phyloP scores from a whole-genome alignment of 2,113 vertebrate species.

The Bambusicola thoracicus region DNA sequence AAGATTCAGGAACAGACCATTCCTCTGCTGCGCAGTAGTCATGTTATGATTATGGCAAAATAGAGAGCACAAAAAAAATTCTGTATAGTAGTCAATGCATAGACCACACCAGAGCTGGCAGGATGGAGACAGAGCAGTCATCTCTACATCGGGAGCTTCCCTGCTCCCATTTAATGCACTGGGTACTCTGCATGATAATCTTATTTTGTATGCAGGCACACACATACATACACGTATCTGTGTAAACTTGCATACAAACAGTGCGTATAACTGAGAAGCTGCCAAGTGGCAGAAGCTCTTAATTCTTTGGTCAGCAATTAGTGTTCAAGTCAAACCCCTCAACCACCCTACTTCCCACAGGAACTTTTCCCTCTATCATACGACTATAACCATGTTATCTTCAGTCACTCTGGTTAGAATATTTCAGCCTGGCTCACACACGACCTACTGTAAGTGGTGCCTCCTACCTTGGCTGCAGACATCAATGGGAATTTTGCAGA shows the following conservation, averaged over 20 bases:
- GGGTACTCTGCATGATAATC: background rate
- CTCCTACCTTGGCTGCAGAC: background rate
- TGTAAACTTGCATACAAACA: background rate
- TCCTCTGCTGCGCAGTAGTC: background rate
- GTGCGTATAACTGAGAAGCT: background rate
- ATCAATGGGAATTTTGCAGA: background rate
- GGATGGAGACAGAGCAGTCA: background rate
- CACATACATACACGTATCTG: accelerated
- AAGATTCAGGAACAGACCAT: background rate
- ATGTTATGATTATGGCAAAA: background rate
- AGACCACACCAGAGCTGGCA: background rate
- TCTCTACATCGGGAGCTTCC: background rate
- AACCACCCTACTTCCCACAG: background rate
- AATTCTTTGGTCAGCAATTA: background rate
- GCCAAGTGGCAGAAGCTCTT: background rate
- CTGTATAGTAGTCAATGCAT: background rate
- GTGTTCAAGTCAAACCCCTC: background rate
- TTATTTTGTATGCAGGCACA: accelerated
- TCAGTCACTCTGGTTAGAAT: background rate
- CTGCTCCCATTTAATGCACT: background rate
- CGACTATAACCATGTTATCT: background rate
- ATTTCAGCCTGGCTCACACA: background rate
- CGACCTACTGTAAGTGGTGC: background rate
- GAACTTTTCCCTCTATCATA: background rate
- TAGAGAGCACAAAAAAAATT: background rate